These are phyloP conservation scores for Nasua narica DNA, from an alignment of 2,797 vertebrate species.

Conservation along the genomic window DNA sequence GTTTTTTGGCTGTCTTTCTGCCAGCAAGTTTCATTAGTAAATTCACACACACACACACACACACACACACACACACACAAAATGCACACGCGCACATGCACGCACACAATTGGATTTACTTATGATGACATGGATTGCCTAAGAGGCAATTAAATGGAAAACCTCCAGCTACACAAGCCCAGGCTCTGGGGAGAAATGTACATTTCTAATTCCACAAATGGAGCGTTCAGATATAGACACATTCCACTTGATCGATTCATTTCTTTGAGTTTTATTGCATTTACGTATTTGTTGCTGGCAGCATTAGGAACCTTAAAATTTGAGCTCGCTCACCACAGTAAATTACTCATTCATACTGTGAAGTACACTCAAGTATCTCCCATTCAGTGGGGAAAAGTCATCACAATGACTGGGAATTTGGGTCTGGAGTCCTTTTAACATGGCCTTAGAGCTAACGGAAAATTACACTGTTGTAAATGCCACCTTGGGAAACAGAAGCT, in stretches of 20 bases:
- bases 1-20: neutral
- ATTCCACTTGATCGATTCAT: neutral
- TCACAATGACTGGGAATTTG: neutral
- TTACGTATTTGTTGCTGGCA: neutral
- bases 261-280: slow-evolving; percentile 18
- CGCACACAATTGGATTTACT: neutral
- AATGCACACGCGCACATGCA: neutral
- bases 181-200: neutral
- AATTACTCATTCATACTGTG: neutral
- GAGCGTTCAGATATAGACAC: neutral
- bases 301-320: slow-evolving; percentile 1
- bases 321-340: neutral
- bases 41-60: neutral
- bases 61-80: neutral
- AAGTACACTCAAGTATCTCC: neutral
- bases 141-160: slow-evolving; percentile 20
- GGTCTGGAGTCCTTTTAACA: neutral
- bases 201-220: neutral
- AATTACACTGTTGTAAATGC: neutral
- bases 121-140: neutral
- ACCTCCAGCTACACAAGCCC: neutral
- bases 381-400: neutral
- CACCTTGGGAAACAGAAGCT: neutral
- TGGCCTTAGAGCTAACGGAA: slow-evolving; percentile 13
- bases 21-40: neutral